Evolutionary conservation across 2,113 vertebrate species (phyloP).

Genomic region (Crotophaga sulcirostris): DNA sequence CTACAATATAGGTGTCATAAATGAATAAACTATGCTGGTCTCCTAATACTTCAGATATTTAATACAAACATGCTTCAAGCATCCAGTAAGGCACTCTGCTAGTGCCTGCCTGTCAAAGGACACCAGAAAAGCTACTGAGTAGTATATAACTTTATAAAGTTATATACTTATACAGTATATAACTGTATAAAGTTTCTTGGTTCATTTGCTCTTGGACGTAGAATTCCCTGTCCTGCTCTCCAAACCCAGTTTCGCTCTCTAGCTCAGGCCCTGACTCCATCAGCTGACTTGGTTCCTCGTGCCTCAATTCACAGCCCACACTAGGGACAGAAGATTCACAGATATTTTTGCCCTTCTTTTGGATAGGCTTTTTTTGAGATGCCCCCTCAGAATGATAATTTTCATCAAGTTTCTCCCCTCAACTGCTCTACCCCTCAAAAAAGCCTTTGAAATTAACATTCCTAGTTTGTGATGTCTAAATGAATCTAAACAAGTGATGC

Average conservation of each 20-base stretch:
- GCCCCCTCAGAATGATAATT: neutral
- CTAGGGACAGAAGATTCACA: neutral
- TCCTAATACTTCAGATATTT: neutral
- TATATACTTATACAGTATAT: no score
- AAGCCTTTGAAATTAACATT: neutral
- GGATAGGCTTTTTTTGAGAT: neutral
- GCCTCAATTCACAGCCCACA: neutral
- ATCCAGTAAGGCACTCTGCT: neutral
- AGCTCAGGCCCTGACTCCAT: neutral
- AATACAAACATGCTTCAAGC: neutral
- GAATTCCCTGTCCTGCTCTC: neutral
- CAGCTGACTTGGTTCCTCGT: neutral
- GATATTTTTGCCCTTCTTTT: neutral
- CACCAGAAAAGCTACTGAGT: neutral
- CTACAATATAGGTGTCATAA: neutral
- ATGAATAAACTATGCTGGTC: neutral
- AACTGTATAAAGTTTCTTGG: neutral
- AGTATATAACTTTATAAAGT: no score
- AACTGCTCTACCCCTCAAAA: neutral
- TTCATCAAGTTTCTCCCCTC: neutral
- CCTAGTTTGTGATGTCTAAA: neutral
- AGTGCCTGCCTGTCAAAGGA: neutral
- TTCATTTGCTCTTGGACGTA: neutral
- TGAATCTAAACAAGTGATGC: neutral
- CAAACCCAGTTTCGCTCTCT: neutral